Base-by-base conservation (phyloP, 2,888 invertebrate genomes). In the Megastigmus dorsalis region DNA sequence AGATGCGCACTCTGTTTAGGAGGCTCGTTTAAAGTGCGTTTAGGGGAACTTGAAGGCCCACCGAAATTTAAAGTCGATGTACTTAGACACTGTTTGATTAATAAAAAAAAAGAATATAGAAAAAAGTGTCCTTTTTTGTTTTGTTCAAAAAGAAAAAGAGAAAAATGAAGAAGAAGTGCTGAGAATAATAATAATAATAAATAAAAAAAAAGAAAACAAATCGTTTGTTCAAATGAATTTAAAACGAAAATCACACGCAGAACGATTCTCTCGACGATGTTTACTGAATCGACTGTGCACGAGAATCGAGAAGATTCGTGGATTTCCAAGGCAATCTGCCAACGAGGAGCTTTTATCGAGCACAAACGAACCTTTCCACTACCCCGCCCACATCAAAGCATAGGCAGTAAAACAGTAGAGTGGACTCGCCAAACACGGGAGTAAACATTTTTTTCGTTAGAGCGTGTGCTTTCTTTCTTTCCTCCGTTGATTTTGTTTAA, bases 1-100 rank as follows among this genome's bases (percentile, higher is more conserved):
- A 75, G 75, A 67, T 71, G 48, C 67, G 75, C 71, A 75, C 71
- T 71, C 75, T 71, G 62, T 75, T 71, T 75, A 75, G 66, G 75
- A 75, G 70, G 70, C 65, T 71, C 70, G 66, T 75, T 71, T 62
- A 71, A 75, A 75, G 75, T 71, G 75, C 75, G 75, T 75, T 75
- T 75, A 75, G 75, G 69, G 75, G 69, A 75, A 62, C 45, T 75
- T 75, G 75, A 75, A 75, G 48, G 62, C 65, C 71, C 71, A 71
- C 28, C 67, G 57, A 75, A 75, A 75, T 71, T 75, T 67, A 75
- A 75, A 75, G 75, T 75, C 71, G 62, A 75, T 75, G 75, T 75
- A 75, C 71, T 75, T 75, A 75, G 71, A 75, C 67, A 67, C 71
- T 71, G 71, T 71, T 75, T 75, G 67, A 71, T 71, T 71, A 75